Base-by-base conservation (phyloP, 2,797 vertebrate species). In the Pangasius djambal region DNA sequence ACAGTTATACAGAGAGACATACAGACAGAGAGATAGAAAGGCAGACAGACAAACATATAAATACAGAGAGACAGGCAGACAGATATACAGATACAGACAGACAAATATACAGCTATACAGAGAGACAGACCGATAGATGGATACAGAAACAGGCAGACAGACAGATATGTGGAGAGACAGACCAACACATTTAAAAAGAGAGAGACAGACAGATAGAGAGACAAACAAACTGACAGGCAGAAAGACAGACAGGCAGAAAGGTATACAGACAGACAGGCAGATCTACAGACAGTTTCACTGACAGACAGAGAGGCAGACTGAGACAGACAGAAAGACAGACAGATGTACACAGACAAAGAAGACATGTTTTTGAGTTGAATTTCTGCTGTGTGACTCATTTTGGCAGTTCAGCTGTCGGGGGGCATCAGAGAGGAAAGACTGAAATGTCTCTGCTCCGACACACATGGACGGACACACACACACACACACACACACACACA, bases 401-500 rank as follows among this genome's bases (percentile, higher is more conserved):
- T 7, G 10, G 48, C 44, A 55, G 44, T 69, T 85, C 83, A 85
- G 83, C 83, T 85, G 83, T 70, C 1, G 5, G n/a, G 55, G 12
- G 18, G 28, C 78, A 79, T 91, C 77, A 55, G 84, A 1, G 55
- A 82, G 88, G 50, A 85, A 67, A 87, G 79, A 86, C 63, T 87
- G 22, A 88, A 89, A 84, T 88, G 81, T 88, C 86, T 90, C n/a
- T 59, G 59, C 82, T 88, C 83, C 85, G 88, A 83, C 40, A 78
- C 90, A 75, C 50, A 87, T n/a, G 57, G 50, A 89, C 40, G 67
- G 31, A 87, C 44, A 84, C 59, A 67, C 37, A 67, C 83, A 34
- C 65, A 40, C n/a, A 70, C 65, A 57, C 67, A 74, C 67, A 72
- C 83, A 72, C 34, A 61, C 78, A 82, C 63, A 72, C 55, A 88